Evolutionary conservation across 2,888 invertebrate genomes (phyloP).

Genomic region (Zele albiditarsus): DNA sequence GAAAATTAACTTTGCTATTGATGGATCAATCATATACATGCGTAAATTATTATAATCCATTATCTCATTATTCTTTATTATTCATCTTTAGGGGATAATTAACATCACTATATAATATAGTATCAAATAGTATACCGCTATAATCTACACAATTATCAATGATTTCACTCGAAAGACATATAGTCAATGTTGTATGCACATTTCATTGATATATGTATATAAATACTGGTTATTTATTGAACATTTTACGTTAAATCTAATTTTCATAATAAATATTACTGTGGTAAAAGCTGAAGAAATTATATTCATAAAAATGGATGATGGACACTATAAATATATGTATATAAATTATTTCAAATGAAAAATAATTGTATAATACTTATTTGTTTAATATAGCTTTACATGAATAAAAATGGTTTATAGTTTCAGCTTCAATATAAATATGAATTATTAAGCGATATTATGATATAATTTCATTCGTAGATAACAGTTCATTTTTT

Average conservation of each 20-base stretch:
- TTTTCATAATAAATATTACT: background rate
- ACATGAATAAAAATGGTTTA: background rate
- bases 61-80: background rate
- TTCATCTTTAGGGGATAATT: background rate
- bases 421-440: background rate
- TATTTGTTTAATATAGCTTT: background rate
- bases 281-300: background rate
- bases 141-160: background rate
- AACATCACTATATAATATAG: background rate
- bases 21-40: too few species aligned
- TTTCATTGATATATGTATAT: background rate
- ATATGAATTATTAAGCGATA: background rate
- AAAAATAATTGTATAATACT: background rate
- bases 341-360: background rate
- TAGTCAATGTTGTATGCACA: background rate
- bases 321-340: background rate
- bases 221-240: slow-evolving; percentile 1
- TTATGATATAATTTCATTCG: background rate
- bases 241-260: background rate
- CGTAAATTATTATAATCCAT: too few species aligned
- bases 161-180: background rate
- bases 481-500: background rate
- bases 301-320: background rate
- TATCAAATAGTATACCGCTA: slow-evolving; percentile 1
- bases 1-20: too few species aligned